Percentiles rank a stretch among this genome's conserved stretches.
Evolutionary conservation across 2,113 vertebrate genomes (phyloP).

Genomic region (Microcebus tavaratra): DNA sequence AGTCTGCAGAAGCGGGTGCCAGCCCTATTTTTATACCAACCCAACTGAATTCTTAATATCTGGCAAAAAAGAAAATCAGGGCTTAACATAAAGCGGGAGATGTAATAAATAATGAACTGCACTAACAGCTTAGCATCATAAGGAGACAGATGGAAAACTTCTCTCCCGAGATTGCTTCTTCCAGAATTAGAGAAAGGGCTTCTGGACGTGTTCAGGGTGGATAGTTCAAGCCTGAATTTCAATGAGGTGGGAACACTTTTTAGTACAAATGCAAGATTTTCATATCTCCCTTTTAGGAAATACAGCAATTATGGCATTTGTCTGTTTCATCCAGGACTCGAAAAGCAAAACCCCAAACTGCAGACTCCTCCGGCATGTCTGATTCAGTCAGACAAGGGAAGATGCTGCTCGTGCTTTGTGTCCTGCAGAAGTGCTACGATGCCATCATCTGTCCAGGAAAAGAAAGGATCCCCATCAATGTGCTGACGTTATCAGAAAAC

Average conservation of each 20-base stretch:
- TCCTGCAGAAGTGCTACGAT: constrained; percentile 74
- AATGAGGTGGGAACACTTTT: constrained; percentile 81
- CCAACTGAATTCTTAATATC: constrained; percentile 80
- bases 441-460: constrained; percentile 84
- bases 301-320: constrained; percentile 76
- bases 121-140: constrained; percentile 82
- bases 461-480: constrained; percentile 53
- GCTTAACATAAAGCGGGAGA: constrained; percentile 81
- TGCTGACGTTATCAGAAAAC: background rate
- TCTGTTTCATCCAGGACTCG: constrained; percentile 78
- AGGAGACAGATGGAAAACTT: constrained; percentile 87
- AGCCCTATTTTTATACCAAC: constrained; percentile 77
- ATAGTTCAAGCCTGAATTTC: constrained; percentile 86
- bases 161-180: constrained; percentile 84
- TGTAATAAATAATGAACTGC: constrained; percentile 85
- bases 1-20: constrained; percentile 73
- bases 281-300: constrained; percentile 82
- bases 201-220: constrained; percentile 83
- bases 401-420: constrained; percentile 66
- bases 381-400: constrained; percentile 63
- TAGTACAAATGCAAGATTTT: constrained; percentile 83
- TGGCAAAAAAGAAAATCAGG: constrained; percentile 79
- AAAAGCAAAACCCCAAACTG: constrained; percentile 78
- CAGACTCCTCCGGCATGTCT: constrained; percentile 61
- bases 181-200: constrained; percentile 85